Evolutionary conservation across 2,113 vertebrate species (phyloP).

Genomic region (Connochaetes taurinus): DNA sequence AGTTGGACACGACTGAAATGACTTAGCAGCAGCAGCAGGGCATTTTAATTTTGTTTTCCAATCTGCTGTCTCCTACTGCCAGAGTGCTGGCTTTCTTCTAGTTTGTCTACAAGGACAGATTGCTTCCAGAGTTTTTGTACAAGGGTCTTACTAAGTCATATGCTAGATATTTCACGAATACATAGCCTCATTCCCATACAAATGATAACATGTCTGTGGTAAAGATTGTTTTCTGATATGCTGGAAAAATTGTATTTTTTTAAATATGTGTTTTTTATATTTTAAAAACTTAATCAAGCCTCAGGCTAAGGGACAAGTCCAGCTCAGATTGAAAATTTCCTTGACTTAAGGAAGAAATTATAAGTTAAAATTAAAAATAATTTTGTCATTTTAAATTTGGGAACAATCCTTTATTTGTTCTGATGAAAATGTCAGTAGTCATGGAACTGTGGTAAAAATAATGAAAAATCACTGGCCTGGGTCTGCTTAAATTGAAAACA

Average conservation of each 20-base stretch:
- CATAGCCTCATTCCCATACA: not conserved
- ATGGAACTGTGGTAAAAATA: slow-evolving; percentile 74
- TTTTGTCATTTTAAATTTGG: slow-evolving; percentile 72
- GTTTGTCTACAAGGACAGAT: not conserved
- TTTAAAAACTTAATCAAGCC: not conserved
- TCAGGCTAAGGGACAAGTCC: not conserved
- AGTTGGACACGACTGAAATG: not conserved
- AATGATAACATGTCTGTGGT: not conserved
- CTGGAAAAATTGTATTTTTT: not conserved
- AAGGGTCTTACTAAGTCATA: not conserved
- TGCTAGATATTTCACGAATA: not conserved
- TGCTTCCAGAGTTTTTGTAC: not conserved
- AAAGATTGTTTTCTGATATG: not conserved
- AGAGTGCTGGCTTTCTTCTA: not conserved
- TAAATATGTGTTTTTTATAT: not conserved
- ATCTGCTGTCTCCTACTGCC: not conserved
- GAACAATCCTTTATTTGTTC: slow-evolving; percentile 66
- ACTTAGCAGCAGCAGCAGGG: not conserved
- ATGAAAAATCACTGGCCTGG: slow-evolving; percentile 75
- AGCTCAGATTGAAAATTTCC: slow-evolving; percentile 22
- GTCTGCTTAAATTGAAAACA: slow-evolving; percentile 74
- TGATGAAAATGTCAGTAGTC: slow-evolving; percentile 71
- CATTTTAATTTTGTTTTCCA: not conserved
- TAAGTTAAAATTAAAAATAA: slow-evolving; percentile 68
- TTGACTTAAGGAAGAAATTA: slow-evolving; percentile 50